These are phyloP conservation scores for Calliopsis andreniformis DNA, from an alignment of 1,140 invertebrate species.

Conservation along the genomic window DNA sequence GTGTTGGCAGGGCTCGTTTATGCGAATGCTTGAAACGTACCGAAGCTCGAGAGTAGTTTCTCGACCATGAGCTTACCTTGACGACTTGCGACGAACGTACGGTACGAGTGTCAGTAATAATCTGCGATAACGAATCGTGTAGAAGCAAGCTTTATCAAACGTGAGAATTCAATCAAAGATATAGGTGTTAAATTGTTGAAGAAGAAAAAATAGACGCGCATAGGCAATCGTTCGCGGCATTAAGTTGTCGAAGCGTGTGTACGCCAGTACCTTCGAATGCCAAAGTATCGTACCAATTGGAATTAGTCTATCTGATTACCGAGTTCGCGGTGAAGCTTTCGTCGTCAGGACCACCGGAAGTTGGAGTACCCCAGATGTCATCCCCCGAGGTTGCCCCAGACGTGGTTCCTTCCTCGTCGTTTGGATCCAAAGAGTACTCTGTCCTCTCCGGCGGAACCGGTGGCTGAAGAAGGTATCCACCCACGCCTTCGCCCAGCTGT, in stretches of 20 bases:
- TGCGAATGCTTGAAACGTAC: not conserved
- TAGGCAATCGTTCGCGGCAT: not conserved
- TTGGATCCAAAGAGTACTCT: slow-evolving; percentile 77
- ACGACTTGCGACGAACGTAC: no score
- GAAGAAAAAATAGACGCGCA: not conserved
- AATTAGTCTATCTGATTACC: slow-evolving; percentile 65
- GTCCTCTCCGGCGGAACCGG: slow-evolving; percentile 77
- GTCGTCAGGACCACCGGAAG: slow-evolving; percentile 90
- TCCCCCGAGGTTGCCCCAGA: slow-evolving; percentile 91
- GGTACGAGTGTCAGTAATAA: not conserved
- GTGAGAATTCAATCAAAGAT: not conserved
- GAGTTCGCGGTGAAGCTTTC: slow-evolving; percentile 85
- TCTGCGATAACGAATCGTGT: not conserved
- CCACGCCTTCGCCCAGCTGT: slow-evolving; percentile 82
- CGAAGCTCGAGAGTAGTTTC: not conserved
- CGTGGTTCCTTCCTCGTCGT: slow-evolving; percentile 85
- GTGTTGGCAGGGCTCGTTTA: not conserved
- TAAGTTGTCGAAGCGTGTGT: not conserved
- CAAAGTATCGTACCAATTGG: slow-evolving; percentile 9
- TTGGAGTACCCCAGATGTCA: slow-evolving; percentile 93
- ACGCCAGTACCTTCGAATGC: slow-evolving; percentile 60
- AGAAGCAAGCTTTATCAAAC: not conserved
- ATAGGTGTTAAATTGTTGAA: not conserved
- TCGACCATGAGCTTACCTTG: no score
- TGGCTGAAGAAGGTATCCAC: slow-evolving; percentile 76